Conservation (phyloP, 2,888 invertebrate genomes). For the Diadegma fenestrale region DNA sequence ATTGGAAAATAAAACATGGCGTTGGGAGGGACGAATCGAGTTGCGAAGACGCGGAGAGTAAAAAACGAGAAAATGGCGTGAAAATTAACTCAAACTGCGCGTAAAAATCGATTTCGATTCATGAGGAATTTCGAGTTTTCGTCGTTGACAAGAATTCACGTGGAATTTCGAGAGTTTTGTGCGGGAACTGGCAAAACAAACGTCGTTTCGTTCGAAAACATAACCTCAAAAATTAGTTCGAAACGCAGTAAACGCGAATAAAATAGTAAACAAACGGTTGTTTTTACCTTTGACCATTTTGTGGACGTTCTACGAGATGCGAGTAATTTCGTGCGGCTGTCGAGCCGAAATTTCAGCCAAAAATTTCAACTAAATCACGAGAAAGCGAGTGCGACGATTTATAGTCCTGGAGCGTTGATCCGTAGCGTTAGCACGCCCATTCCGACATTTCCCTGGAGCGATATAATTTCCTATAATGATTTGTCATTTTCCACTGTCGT, state of each 20-base stretch:
- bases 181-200: conserved; percentile 6
- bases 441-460: conserved; percentile 50
- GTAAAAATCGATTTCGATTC: background rate
- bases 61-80: background rate
- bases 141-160: background rate
- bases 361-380: conserved; percentile 40
- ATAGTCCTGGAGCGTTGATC: conserved; percentile 49
- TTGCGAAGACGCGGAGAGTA: background rate
- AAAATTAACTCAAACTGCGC: conserved; percentile 8
- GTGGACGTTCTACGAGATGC: background rate
- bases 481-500: conserved; percentile 1
- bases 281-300: conserved; percentile 66
- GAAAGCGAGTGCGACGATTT: conserved; percentile 55
- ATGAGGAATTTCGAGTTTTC: background rate
- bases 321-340: background rate
- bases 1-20: conserved; percentile 19
- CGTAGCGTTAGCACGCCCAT: conserved; percentile 65
- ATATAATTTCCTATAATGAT: conserved; percentile 37
- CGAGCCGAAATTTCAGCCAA: conserved; percentile 5
- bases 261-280: background rate
- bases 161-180: background rate
- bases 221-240: conserved; percentile 43
- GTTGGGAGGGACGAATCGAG: background rate
- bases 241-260: conserved; percentile 36
- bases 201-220: conserved; percentile 42